Evolutionary conservation across 2,113 vertebrate genomes (phyloP).

Genomic region (Anolis carolinensis): DNA sequence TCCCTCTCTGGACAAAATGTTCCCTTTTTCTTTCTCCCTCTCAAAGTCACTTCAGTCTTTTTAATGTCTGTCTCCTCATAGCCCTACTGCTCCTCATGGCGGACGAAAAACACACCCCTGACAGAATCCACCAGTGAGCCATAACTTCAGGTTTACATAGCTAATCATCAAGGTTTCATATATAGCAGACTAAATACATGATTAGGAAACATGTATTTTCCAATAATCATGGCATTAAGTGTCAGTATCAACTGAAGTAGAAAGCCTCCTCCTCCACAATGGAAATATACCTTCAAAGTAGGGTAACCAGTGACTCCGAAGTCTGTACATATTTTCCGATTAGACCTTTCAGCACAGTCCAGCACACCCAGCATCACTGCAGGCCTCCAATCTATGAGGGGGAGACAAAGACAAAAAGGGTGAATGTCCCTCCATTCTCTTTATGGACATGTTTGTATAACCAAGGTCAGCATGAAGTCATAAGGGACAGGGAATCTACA

Average conservation of each 20-base stretch:
- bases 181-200: not conserved
- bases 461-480: not conserved
- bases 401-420: not conserved
- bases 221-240: not conserved
- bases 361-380: conserved; percentile 67
- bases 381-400: conserved; percentile 70
- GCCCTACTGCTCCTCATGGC: not conserved
- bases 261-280: not conserved
- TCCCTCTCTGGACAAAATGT: not conserved
- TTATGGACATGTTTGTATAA: not conserved
- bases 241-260: not conserved
- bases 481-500: not conserved
- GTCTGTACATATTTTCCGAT: conserved; percentile 63
- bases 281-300: conserved; percentile 66
- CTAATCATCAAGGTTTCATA: not conserved
- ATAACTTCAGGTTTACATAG: not conserved
- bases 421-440: not conserved
- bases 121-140: not conserved
- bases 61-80: not conserved
- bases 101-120: not conserved
- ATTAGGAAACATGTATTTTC: not conserved
- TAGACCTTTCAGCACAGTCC: conserved; percentile 71
- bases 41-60: not conserved
- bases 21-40: not conserved
- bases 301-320: conserved; percentile 75